Conservation (phyloP, 2,113 vertebrate genomes). For the Chlorodrepanis virens region DNA sequence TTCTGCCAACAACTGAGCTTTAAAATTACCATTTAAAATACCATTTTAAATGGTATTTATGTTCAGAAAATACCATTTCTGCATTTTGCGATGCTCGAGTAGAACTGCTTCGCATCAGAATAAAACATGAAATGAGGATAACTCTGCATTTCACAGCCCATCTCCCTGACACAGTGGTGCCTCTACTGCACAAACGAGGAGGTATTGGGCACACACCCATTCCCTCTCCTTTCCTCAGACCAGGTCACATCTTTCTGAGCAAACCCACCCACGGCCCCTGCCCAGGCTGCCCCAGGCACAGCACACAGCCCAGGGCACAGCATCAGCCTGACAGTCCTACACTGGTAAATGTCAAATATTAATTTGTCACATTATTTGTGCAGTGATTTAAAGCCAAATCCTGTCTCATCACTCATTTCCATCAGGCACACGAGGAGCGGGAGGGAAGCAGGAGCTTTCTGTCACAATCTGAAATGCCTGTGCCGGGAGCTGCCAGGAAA, state of each 20-base stretch:
- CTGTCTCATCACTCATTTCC: not conserved
- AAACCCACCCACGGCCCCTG: not conserved
- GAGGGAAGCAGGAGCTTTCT: slow-evolving; percentile 24
- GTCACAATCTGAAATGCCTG: slow-evolving; percentile 4
- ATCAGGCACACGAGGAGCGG: not conserved
- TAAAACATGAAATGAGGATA: not conserved
- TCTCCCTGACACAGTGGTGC: rapidly evolving
- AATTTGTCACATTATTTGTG: slow-evolving; percentile 15
- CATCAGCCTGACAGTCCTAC: not conserved
- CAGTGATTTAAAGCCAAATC: not conserved
- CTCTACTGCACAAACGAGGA: not conserved
- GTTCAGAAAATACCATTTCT: not conserved
- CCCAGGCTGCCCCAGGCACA: not conserved
- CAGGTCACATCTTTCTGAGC: not conserved
- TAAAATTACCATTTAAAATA: not conserved
- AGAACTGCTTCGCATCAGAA: not conserved
- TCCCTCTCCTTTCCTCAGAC: not conserved
- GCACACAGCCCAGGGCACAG: not conserved
- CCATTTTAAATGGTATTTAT: not conserved
- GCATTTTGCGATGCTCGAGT: not conserved
- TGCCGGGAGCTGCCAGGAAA: not conserved
- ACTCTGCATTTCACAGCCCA: not conserved
- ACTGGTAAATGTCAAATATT: not conserved
- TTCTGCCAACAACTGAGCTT: not conserved
- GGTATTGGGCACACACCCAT: too few relatives aligned